Conservation (phyloP, 2,113 vertebrate species). For the Columba janthina region DNA sequence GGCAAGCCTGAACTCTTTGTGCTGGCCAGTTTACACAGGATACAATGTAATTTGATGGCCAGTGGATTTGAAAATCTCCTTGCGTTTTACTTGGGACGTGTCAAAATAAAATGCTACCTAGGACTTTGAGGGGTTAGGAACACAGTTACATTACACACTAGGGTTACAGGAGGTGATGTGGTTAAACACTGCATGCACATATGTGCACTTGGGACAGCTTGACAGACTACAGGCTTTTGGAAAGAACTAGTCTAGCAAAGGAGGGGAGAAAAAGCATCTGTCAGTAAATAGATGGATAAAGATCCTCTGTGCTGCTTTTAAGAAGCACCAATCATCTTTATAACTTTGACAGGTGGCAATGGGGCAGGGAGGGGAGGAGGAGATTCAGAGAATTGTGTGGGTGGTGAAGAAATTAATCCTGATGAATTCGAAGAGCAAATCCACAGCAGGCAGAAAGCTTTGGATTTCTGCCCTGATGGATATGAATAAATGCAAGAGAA, state of each 20-base stretch:
- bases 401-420: slow-evolving; percentile 62
- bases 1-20: not conserved
- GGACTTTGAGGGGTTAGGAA: not conserved
- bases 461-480: slow-evolving; percentile 53
- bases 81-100: not conserved
- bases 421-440: slow-evolving; percentile 63
- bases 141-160: no score
- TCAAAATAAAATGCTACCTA: not conserved
- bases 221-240: slow-evolving; percentile 29
- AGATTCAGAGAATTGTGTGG: slow-evolving; percentile 35
- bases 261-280: slow-evolving; percentile 9
- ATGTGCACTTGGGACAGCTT: not conserved
- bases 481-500: slow-evolving; percentile 43
- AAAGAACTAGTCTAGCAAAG: not conserved
- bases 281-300: slow-evolving; percentile 30
- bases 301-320: slow-evolving; percentile 33
- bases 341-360: slow-evolving; percentile 46
- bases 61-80: not conserved
- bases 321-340: slow-evolving; percentile 33
- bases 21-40: not conserved
- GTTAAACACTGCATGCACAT: not conserved
- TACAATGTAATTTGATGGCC: not conserved
- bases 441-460: slow-evolving; percentile 37
- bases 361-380: slow-evolving; percentile 24
- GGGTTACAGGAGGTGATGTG: slow-evolving; percentile 1